Evolutionary conservation across 37 sponge, comb jelly and placozoan genomes (phyloP).

Genomic region (Chondrilla cf. caribensis): DNA sequence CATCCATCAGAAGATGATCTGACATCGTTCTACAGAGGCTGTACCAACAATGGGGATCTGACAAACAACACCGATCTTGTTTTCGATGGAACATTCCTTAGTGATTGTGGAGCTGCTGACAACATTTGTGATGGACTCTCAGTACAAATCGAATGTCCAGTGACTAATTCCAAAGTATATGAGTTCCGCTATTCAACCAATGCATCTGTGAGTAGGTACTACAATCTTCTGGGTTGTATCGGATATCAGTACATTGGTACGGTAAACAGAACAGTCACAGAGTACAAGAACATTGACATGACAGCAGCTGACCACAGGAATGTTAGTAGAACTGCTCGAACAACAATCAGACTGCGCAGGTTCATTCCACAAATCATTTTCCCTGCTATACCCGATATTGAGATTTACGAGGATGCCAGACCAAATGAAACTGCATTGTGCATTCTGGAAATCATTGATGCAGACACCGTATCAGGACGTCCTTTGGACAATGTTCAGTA

Average conservation of each 20-base stretch:
- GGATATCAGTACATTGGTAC: constrained; percentile 50
- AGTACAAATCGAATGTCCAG: constrained; percentile 49
- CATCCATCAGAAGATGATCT: background rate
- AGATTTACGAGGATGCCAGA: constrained; percentile 61
- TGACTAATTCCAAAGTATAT: constrained; percentile 39
- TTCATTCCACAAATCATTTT: constrained; percentile 29
- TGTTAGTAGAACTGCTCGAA: constrained; percentile 33
- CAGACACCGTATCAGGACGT: constrained; percentile 31
- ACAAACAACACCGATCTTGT: background rate
- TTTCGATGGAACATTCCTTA: constrained; percentile 47
- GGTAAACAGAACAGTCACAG: background rate
- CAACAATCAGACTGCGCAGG: constrained; percentile 32
- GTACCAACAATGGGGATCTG: constrained; percentile 12
- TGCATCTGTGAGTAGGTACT: constrained; percentile 37
- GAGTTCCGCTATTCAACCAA: constrained; percentile 39
- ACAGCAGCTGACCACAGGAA: constrained; percentile 39
- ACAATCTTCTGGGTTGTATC: constrained; percentile 52
- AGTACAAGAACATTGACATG: constrained; percentile 32
- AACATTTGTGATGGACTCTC: constrained; percentile 63
- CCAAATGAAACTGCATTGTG: constrained; percentile 33
- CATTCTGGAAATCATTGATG: constrained; percentile 26
- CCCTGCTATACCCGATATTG: constrained; percentile 18
- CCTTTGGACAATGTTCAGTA: constrained; percentile 16
- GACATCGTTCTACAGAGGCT: constrained; percentile 18
- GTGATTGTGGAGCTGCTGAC: constrained; percentile 31